Conservation (phyloP, 1,140 invertebrate species). For the Ladona fulva region DNA sequence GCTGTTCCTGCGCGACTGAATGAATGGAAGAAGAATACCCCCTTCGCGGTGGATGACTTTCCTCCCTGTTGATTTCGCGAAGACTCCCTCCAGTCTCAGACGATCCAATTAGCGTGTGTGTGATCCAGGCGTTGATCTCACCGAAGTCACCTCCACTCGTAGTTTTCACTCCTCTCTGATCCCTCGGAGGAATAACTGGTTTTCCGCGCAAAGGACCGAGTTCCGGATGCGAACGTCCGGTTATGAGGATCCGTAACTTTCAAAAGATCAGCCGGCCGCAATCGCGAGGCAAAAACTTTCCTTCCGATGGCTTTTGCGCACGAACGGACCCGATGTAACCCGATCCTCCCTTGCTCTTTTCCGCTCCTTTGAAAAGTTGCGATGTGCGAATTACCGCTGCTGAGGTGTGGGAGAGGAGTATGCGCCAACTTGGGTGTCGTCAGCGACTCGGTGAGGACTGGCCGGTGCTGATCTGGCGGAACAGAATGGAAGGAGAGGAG, state of each 20-base stretch:
- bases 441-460: too few relatives aligned
- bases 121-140: neutral
- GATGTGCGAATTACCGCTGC: too few relatives aligned
- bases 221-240: neutral
- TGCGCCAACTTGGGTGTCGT: too few relatives aligned
- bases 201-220: neutral
- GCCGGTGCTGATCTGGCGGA: too few relatives aligned
- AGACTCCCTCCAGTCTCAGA: neutral
- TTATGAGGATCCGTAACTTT: neutral
- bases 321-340: too few relatives aligned
- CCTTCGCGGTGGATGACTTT: too few relatives aligned
- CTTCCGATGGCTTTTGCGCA: neutral
- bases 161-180: neutral
- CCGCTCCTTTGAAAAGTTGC: too few relatives aligned
- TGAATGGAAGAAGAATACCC: too few relatives aligned
- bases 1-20: neutral
- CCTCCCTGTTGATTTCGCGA: neutral
- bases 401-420: too few relatives aligned
- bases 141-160: neutral
- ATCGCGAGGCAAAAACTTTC: neutral
- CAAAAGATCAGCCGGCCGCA: neutral
- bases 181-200: neutral
- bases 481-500: too few relatives aligned
- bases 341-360: too few relatives aligned
- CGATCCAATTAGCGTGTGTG: neutral